Evolutionary conservation across 2,113 vertebrate species (phyloP).

Genomic region (Oxyruncus cristatus): DNA sequence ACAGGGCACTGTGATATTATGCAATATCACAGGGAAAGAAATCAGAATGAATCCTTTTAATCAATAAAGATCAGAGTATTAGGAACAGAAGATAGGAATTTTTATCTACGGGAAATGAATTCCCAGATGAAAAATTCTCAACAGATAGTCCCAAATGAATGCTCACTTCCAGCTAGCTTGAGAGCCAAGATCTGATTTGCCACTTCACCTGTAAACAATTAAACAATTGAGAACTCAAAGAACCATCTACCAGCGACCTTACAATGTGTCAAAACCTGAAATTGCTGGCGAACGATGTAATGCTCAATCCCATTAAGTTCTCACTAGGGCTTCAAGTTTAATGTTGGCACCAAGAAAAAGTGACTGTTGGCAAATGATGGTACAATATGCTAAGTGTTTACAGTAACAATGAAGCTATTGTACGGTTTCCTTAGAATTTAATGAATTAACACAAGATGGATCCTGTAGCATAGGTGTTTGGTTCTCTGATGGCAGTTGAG

Average conservation of each 20-base stretch:
- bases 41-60: constrained; percentile 58
- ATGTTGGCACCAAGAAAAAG: constrained; percentile 33
- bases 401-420: background rate
- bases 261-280: constrained; percentile 42
- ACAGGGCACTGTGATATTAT: background rate
- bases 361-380: constrained; percentile 28
- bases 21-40: constrained; percentile 37
- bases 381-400: constrained; percentile 13
- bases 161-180: constrained; percentile 12
- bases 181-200: constrained; percentile 18
- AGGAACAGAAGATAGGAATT: constrained; percentile 2
- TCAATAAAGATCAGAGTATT: constrained; percentile 54
- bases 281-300: constrained; percentile 33
- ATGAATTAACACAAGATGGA: constrained; percentile 23
- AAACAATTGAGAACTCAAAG: constrained; percentile 34
- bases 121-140: constrained; percentile 18
- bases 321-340: constrained; percentile 20
- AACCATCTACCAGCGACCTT: background rate
- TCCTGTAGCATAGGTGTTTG: background rate
- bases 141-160: background rate
- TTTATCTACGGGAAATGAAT: constrained; percentile 32
- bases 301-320: background rate
- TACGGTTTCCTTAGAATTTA: background rate
- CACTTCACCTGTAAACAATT: constrained; percentile 54
- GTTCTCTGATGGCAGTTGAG: background rate